A percentile compares a stretch with the other conserved stretches of the same genome.
Evolutionary conservation across 2,888 invertebrate genomes (phyloP).

Genomic region (Agrotis ipsilon): DNA sequence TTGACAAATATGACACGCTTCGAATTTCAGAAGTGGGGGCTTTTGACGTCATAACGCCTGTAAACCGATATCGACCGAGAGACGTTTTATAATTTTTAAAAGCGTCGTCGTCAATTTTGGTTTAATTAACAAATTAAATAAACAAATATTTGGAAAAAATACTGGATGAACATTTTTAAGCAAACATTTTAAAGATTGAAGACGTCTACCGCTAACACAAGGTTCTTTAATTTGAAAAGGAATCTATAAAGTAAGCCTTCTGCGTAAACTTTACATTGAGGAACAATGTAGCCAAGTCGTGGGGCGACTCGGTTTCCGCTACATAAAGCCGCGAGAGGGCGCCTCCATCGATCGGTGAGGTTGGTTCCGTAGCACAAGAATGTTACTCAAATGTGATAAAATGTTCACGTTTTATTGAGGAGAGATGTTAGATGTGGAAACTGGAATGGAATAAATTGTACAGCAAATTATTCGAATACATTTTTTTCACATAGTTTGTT

Average conservation of each 20-base stretch:
- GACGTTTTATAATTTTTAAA: no score
- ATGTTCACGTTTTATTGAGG: conserved; percentile 37
- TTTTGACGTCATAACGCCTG: no score
- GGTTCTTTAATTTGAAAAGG: not conserved
- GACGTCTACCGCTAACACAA: not conserved
- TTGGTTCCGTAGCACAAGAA: conserved; percentile 41
- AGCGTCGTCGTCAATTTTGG: no score
- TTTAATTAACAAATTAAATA: no score
- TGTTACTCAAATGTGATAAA: conserved; percentile 49
- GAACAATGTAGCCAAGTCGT: conserved; percentile 74
- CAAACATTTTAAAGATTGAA: not conserved
- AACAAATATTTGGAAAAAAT: no score
- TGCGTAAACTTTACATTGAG: conserved; percentile 15
- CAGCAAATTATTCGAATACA: conserved; percentile 16
- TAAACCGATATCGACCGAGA: no score
- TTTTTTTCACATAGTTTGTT: conserved; percentile 7
- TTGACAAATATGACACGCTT: no score
- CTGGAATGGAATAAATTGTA: conserved; percentile 24
- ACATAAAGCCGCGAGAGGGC: conserved; percentile 74
- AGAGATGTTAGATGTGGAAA: conserved; percentile 9
- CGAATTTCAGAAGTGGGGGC: no score
- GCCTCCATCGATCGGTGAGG: conserved; percentile 71
- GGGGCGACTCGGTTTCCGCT: conserved; percentile 77
- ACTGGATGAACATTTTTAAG: no score
- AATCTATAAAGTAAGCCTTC: conserved; percentile 8